Evolutionary conservation across 35 echinoderm and acorn worm genomes (phyloP).

Genomic region (Acanthaster planci): DNA sequence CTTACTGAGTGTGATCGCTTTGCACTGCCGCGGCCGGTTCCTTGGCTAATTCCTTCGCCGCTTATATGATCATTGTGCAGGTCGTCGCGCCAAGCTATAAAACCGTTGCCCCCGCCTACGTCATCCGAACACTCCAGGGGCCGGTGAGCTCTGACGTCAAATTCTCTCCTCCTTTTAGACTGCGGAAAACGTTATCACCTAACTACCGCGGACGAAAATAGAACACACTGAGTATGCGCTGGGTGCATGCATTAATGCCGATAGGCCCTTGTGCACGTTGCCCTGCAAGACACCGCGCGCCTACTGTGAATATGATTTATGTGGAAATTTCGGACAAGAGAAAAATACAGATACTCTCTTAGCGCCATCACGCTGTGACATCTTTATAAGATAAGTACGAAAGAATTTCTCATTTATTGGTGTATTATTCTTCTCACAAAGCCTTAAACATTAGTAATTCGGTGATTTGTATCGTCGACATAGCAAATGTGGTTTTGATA

Average conservation of each 20-base stretch:
- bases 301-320: conserved; percentile 5
- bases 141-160: conserved; percentile 12
- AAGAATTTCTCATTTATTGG: conserved; percentile 7
- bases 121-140: conserved; percentile 4
- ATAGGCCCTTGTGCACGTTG: not conserved
- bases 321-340: not conserved
- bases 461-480: no score
- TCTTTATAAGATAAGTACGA: conserved; percentile 9
- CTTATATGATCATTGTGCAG: no score
- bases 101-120: not conserved
- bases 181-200: conserved; percentile 2
- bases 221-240: not conserved
- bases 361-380: not conserved
- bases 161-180: not conserved
- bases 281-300: not conserved
- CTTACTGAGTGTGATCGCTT: no score
- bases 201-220: conserved; percentile 10
- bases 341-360: not conserved
- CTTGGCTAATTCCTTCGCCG: no score
- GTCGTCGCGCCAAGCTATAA: no score
- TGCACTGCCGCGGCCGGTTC: no score
- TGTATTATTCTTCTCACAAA: not conserved
- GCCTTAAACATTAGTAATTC: no score
- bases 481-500: no score
- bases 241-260: not conserved